Evolutionary conservation across 2,113 vertebrate genomes (phyloP).

Genomic region (Albula goreensis): DNA sequence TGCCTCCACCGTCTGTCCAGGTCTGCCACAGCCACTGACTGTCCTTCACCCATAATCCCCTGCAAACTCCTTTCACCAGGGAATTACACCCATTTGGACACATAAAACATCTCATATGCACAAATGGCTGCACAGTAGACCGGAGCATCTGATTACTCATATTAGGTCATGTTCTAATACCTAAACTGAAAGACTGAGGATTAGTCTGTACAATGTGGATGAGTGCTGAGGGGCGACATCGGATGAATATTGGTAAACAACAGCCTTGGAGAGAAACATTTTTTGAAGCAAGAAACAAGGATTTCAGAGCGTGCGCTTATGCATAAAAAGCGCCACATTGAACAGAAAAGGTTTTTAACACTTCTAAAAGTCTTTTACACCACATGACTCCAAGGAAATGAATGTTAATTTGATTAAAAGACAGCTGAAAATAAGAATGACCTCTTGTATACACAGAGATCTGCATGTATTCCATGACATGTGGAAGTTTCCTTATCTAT

Average conservation of each 20-base stretch:
- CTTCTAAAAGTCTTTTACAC: not conserved
- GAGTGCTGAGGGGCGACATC: not conserved
- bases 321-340: not conserved
- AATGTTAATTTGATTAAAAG: not conserved
- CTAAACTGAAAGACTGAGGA: not conserved
- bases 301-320: too few species aligned
- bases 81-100: not conserved
- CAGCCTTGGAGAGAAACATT: not conserved
- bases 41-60: not conserved
- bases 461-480: too few species aligned
- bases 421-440: not conserved
- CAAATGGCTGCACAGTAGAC: not conserved
- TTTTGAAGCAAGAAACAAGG: too few species aligned
- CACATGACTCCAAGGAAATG: not conserved
- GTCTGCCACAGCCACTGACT: not conserved
- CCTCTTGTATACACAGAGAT: too few species aligned
- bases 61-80: not conserved
- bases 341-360: not conserved
- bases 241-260: not conserved
- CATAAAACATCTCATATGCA: not conserved
- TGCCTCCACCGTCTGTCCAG: not conserved
- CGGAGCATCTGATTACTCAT: not conserved
- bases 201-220: not conserved
- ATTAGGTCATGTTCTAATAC: not conserved
- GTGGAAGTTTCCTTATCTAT: too few species aligned